Base-by-base conservation (phyloP, 2,888 invertebrate genomes). In the Meteorus cinctellus region DNA sequence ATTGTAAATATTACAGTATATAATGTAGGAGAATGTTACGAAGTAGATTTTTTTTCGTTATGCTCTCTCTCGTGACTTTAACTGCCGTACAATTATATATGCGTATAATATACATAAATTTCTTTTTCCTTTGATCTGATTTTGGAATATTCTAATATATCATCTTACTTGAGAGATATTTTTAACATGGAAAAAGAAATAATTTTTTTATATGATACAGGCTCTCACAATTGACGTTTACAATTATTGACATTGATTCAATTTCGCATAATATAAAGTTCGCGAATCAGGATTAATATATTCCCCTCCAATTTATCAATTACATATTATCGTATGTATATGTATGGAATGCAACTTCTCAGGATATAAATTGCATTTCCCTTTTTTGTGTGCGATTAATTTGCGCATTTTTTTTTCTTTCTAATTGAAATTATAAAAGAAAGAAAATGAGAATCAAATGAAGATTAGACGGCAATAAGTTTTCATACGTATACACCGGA, bases 1-100 rank as follows among this genome's bases (percentile, higher is more conserved):
- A 84, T 66, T 80, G 78, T 80, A 79, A 81, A 81, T 79, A 75
- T 81, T 65, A 79, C 73, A 59, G 71, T 68, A 77, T 70, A 77
- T 78, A 60, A 68, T 79, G 67, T 60, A 75, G 66, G 45, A 12
- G 19, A 55, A 55, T 55, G 55, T 55, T 63, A 27, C 8, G 24
- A 27, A 62, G 19, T 4, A 34, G 63, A 29, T 36, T 59, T 62
- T 60, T 8, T 68, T 69, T 8, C 31, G 27, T 74, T 27, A 16
- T 48, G 55, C 14, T 62, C 10, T 34, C 6, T 48, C 6, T 55
- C 8, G 8, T 55, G 55, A 55, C 55, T 55, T 55, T 4, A 55
- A 19, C 41, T 19, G 19, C n/a, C 55, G 19, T 48, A n/a, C 16
- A 48, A 8, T 55, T 19, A 24, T 19, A 55, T 55, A 8, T 55